Evolutionary conservation across 2,888 invertebrate genomes (phyloP), one percentile per base, ranked within the genome.

Genomic region (Drosophila neutralis): DNA sequence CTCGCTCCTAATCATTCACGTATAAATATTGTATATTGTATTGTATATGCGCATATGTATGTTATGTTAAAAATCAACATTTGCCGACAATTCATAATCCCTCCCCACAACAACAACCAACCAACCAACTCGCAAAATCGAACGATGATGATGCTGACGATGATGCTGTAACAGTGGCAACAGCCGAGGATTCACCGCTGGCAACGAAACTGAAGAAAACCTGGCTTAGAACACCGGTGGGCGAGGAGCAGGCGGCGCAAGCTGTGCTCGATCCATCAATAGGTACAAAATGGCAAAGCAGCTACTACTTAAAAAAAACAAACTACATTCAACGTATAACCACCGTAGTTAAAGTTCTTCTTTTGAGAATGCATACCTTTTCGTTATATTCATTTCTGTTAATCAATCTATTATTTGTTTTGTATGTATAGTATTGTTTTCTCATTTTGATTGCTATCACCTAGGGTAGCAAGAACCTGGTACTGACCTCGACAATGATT

Each of bases 171-270:
- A 64, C 77, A 95, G 95, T 95, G 94, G 95, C 95, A 92, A 94
- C 95, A 93, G 94, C 95, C 88, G 95, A 95, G 93, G 94, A 94
- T 73, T 95, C 95, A 92, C 95, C 95, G 92, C 94, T 95, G 92
- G 95, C 95, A 91, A 95, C 95, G 94, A 95, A 95, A 94, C 94
- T 95, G 93, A 95, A 95, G 94, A 95, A 95, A 94, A 95, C 95
- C 93, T 95, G 95, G 95, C 94, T 95, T 93, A 94, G 95, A 93
- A 95, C 95, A 94, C 95, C 95, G 90, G 94, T 95, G 80, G 94
- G 95, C 93, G 95, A 95, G 93, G 95, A 95, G 93, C 95, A 95
- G 93, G 95, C 95, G 88, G 95, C 95, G 92, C 95, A 95, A 94
- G 95, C 95, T 93, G 94, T 95, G 90, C 94, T 95, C 93, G 95